phyloP scores from a whole-genome alignment of 2,797 vertebrate genomes.

The Serranus cabrilla region DNA sequence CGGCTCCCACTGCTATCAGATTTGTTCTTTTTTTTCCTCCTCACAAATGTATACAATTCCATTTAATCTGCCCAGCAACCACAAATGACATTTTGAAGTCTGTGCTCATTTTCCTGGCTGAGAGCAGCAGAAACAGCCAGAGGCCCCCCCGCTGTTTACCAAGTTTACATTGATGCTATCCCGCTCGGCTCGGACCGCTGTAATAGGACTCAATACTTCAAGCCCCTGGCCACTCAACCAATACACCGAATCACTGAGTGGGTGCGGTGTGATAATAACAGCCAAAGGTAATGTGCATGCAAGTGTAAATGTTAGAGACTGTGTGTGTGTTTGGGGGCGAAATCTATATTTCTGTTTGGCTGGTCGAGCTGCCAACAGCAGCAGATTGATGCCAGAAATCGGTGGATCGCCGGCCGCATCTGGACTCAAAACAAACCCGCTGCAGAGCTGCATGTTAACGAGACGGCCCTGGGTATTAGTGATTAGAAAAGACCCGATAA shows the following conservation, averaged over 20 bases:
- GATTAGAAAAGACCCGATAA: slow-evolving; percentile 5
- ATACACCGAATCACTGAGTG: slow-evolving; percentile 49
- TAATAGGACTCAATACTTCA: slow-evolving; percentile 74
- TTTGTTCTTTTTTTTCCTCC: slow-evolving; percentile 6
- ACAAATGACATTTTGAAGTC: slow-evolving; percentile 73
- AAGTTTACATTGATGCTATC: slow-evolving; percentile 74
- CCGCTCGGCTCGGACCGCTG: slow-evolving; percentile 52
- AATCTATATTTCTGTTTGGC: slow-evolving; percentile 68
- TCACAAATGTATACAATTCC: slow-evolving; percentile 37
- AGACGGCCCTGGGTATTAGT: slow-evolving; percentile 14
- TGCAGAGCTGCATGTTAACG: slow-evolving; percentile 46
- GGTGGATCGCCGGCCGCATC: slow-evolving; percentile 25
- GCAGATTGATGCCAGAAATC: slow-evolving; percentile 48
- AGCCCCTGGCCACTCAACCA: slow-evolving; percentile 71
- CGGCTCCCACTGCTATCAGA: slow-evolving; percentile 28
- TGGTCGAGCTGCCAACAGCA: slow-evolving; percentile 41
- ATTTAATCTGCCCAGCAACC: slow-evolving; percentile 69
- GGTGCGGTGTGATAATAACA: slow-evolving; percentile 67
- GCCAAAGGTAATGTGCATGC: slow-evolving; percentile 71
- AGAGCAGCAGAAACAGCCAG: slow-evolving; percentile 56
- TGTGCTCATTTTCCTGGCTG: slow-evolving; percentile 51
- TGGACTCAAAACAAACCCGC: slow-evolving; percentile 39
- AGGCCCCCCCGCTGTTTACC: slow-evolving; percentile 69
- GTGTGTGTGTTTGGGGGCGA: slow-evolving; percentile 25
- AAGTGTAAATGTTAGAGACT: slow-evolving; percentile 48